phyloP scores from a whole-genome alignment of 2,888 invertebrate genomes.

The Amitus sp. region DNA sequence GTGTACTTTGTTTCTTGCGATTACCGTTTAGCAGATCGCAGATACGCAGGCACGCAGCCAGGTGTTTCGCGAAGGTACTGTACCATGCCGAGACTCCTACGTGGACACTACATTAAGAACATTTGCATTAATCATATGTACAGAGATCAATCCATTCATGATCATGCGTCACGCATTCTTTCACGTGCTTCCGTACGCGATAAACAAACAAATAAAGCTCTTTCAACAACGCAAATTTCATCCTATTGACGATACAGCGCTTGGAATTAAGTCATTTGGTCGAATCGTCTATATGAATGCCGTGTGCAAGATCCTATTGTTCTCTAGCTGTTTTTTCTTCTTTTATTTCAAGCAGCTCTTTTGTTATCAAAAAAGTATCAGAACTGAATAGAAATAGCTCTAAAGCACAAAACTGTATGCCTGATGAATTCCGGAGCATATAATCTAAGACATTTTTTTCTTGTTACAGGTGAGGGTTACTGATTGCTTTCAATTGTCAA shows the following conservation, averaged over 20 bases:
- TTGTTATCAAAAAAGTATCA: too few species aligned
- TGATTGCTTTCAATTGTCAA: too few species aligned
- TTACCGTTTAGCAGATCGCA: neutral
- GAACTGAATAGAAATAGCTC: too few species aligned
- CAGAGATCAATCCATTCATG: slow-evolving; percentile 1
- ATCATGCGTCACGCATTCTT: slow-evolving; percentile 1
- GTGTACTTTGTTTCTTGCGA: neutral
- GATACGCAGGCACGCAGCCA: slow-evolving; percentile 24
- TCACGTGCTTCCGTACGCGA: slow-evolving; percentile 1
- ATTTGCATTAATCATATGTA: neutral
- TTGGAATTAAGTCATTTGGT: neutral
- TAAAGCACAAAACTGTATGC: too few species aligned
- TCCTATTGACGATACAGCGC: neutral
- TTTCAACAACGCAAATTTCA: neutral
- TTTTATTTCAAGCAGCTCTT: too few species aligned
- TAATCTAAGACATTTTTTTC: too few species aligned
- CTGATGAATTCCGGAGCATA: too few species aligned
- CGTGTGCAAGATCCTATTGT: neutral
- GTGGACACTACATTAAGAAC: slow-evolving; percentile 11
- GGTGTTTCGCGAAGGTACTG: slow-evolving; percentile 27
- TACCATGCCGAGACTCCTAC: slow-evolving; percentile 23
- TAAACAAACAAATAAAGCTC: slow-evolving; percentile 1
- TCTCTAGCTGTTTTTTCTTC: neutral
- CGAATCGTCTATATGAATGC: slow-evolving; percentile 1
- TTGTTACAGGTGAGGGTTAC: too few species aligned